Conservation (phyloP, 2,113 vertebrate species). For the Sinocyclocheilus grahami region DNA sequence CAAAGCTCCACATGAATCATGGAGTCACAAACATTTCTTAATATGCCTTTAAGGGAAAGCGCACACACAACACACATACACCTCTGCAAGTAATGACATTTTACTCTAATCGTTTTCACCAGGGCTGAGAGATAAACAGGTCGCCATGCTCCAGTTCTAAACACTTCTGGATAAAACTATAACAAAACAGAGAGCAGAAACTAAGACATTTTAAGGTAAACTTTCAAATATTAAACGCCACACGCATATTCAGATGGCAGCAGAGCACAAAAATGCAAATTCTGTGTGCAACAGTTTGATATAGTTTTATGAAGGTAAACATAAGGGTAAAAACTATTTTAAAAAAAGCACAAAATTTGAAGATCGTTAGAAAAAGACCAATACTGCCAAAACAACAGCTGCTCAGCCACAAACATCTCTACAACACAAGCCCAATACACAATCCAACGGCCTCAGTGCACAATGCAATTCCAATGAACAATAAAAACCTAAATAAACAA, state of each 20-base stretch:
- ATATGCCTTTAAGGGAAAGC: slow-evolving; percentile 44
- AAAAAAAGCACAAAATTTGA: background rate
- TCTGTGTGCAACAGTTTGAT: background rate
- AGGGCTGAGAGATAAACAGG: slow-evolving; percentile 55
- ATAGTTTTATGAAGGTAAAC: background rate
- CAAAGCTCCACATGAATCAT: slow-evolving; percentile 29
- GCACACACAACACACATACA: slow-evolving; percentile 16
- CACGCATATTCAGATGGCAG: background rate
- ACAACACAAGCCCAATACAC: background rate
- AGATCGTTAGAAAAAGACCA: background rate
- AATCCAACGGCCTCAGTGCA: background rate
- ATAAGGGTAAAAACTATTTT: background rate
- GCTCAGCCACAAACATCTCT: background rate
- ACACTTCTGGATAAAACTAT: background rate
- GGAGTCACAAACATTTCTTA: slow-evolving; percentile 37
- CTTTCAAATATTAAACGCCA: background rate
- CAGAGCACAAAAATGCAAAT: background rate
- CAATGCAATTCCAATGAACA: background rate
- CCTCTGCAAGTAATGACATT: slow-evolving; percentile 56
- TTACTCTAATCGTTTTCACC: slow-evolving; percentile 54
- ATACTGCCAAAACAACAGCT: background rate
- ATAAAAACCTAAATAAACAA: background rate
- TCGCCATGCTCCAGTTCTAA: background rate
- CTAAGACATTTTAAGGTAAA: background rate
- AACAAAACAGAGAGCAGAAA: background rate